phyloP scores from a whole-genome alignment of 2,113 vertebrate genomes.

The Prunella fulvescens region DNA sequence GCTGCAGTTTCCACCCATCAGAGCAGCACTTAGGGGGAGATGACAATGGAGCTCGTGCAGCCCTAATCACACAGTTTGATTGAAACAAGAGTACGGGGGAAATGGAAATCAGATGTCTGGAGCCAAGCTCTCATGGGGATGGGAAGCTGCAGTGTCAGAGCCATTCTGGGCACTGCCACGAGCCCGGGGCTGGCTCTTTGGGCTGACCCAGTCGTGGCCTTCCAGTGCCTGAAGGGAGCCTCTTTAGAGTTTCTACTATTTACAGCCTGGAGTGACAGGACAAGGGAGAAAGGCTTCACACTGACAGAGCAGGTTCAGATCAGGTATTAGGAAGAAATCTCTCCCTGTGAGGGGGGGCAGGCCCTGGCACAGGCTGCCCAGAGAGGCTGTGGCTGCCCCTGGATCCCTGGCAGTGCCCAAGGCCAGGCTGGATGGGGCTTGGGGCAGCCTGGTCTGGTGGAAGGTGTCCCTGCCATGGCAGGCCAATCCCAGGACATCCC shows the following conservation, averaged over 20 bases:
- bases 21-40: constrained; percentile 31
- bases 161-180: rapidly evolving
- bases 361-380: neutral
- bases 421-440: neutral
- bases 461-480: neutral
- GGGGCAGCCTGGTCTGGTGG: neutral
- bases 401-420: neutral
- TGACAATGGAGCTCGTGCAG: neutral
- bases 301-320: neutral
- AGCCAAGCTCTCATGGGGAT: neutral
- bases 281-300: neutral
- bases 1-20: constrained; percentile 6
- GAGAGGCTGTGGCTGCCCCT: neutral
- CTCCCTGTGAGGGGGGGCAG: neutral
- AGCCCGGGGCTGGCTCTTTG: neutral
- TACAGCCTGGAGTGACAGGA: neutral
- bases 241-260: neutral
- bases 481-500: neutral
- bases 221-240: neutral
- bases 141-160: neutral
- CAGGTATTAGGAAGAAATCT: neutral
- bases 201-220: neutral
- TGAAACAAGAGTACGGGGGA: neutral
- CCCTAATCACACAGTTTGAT: constrained; percentile 5
- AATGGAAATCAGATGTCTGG: neutral